Base-by-base conservation (phyloP, 2,797 vertebrate genomes). In the Schizopygopsis pylzovi region DNA sequence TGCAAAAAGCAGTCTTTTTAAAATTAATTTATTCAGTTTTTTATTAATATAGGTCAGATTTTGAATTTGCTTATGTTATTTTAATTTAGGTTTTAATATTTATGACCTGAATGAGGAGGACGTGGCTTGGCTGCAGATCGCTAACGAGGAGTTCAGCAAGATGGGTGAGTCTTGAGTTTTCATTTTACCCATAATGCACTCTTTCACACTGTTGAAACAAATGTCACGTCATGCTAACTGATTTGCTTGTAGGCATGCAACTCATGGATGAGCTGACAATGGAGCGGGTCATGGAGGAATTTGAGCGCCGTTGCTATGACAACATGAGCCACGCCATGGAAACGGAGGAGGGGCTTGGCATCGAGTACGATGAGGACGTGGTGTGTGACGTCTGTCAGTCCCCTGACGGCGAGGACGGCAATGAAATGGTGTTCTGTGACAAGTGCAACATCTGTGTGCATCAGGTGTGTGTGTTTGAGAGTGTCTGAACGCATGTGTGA, bases 361-460 rank as follows among this genome's bases (percentile, higher is more conserved):
- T 99, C 3, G 98, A 99, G 85, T 99, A 98, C 0, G 98, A 99
- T 0, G 98, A 99, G 91, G 98, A 99, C 6, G 98, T 99, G 11
- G 98, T 99, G 61, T 99, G 98, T 3, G 98, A 99, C 0, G 97
- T 99, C 54, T 99, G 98, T 87, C 98, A 96, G 92, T 99, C 98
- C 6, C 98, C 98, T 0, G 97, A 99, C 1, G 97, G 98, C 0
- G 98, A 99, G 91, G 98, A 99, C 1, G 97, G 97, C 94, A 99
- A 99, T 0, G 98, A 99, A 93, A 99, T 99, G 98, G 98, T 99
- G 84, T 99, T 99, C 93, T 99, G 98, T 68, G 98, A 99, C 95
- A 99, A 99, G 90, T 99, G 98, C 94, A 99, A 99, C 94, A 97
- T 99, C 90, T 99, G 98, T 0, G 98, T 99, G 68, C 98, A 99